These are phyloP conservation scores for Hemiprocne comata DNA, from an alignment of 2,113 vertebrate species.

Conservation along the genomic window DNA sequence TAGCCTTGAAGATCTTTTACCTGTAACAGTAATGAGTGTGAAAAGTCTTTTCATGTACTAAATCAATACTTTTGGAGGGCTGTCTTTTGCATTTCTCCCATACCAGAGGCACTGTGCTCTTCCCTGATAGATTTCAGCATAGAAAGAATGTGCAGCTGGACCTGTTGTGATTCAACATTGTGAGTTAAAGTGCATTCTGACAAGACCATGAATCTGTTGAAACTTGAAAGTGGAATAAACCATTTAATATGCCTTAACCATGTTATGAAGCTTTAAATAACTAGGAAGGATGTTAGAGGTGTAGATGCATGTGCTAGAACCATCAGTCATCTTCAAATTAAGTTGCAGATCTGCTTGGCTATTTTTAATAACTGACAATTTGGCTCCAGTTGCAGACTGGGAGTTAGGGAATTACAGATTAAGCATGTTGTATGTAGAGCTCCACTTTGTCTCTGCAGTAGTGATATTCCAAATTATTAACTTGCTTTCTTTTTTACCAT, in stretches of 20 bases:
- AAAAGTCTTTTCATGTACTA: background rate
- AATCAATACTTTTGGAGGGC: constrained; percentile 20
- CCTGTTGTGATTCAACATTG: background rate
- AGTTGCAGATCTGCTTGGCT: background rate
- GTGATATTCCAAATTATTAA: background rate
- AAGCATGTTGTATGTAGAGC: background rate
- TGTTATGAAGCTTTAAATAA: background rate
- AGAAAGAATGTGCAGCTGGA: background rate
- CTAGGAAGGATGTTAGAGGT: background rate
- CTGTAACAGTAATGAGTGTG: background rate
- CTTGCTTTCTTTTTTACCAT: background rate
- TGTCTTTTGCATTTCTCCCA: background rate
- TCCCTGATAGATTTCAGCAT: background rate
- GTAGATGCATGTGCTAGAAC: background rate
- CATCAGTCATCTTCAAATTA: background rate
- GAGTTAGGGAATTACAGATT: background rate
- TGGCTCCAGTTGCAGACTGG: background rate
- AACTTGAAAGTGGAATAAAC: background rate
- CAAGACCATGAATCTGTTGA: background rate
- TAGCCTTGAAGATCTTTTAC: background rate
- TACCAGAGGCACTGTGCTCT: background rate
- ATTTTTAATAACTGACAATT: no score
- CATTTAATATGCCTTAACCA: background rate
- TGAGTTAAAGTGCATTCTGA: background rate
- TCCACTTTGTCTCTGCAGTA: background rate